A percentile compares a stretch with the other conserved stretches of the same genome.
Evolutionary conservation across 2,888 invertebrate species (phyloP).

Genomic region (Temnothorax unifasciatus): DNA sequence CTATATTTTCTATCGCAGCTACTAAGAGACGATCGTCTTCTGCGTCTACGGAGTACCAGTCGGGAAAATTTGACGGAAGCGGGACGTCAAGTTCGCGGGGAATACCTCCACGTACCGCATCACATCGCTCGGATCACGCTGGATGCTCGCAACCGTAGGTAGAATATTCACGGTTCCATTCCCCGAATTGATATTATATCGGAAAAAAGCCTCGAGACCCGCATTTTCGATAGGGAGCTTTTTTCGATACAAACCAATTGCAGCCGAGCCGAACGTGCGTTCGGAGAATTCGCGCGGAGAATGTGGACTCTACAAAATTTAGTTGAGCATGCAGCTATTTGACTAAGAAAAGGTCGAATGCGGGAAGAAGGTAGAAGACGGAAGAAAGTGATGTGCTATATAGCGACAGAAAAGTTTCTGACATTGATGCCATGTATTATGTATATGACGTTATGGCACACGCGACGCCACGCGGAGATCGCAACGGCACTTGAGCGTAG

Average conservation of each 20-base stretch:
- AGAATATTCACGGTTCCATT: slow-evolving; percentile 51
- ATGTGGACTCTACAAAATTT: slow-evolving; percentile 4
- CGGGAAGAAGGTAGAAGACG: not conserved
- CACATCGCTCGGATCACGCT: slow-evolving; percentile 88
- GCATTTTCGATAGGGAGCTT: slow-evolving; percentile 30
- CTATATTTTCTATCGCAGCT: slow-evolving; percentile 84
- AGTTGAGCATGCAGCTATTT: slow-evolving; percentile 29
- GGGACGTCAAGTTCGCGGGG: slow-evolving; percentile 88
- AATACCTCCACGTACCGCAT: slow-evolving; percentile 89
- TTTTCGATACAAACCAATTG: slow-evolving; percentile 36
- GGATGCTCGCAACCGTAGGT: slow-evolving; percentile 88
- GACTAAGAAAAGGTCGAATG: not conserved
- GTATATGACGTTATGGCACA: slow-evolving; percentile 38
- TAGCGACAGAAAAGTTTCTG: slow-evolving; percentile 38
- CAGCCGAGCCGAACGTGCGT: slow-evolving; percentile 20
- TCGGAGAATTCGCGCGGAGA: not conserved
- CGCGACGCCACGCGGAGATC: slow-evolving; percentile 18
- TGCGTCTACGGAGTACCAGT: slow-evolving; percentile 86
- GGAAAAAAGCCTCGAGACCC: slow-evolving; percentile 20
- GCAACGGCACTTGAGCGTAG: slow-evolving; percentile 35
- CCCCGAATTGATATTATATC: slow-evolving; percentile 38
- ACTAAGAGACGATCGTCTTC: slow-evolving; percentile 87
- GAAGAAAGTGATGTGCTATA: not conserved
- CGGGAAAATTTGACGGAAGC: slow-evolving; percentile 88
- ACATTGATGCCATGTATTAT: slow-evolving; percentile 44